Evolutionary conservation across 1,140 invertebrate genomes (phyloP).

Genomic region (Augochlora pura): DNA sequence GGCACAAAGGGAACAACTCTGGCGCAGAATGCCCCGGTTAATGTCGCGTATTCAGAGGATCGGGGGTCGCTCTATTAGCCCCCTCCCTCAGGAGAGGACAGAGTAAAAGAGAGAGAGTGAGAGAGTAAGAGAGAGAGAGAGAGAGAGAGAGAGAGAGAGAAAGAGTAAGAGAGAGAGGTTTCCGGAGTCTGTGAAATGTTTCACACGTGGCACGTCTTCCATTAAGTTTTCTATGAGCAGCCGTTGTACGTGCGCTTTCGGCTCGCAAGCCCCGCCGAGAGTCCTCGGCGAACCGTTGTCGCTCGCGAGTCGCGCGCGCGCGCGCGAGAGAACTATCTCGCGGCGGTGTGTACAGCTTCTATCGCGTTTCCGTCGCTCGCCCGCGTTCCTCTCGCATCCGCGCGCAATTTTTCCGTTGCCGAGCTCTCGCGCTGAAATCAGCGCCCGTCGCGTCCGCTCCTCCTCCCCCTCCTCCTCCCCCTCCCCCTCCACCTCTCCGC

Average conservation of each 20-base stretch:
- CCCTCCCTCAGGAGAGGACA: not conserved
- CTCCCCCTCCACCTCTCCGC: too few species aligned
- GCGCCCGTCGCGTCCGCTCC: not conserved
- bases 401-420: not conserved
- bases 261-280: not conserved
- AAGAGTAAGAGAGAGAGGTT: not conserved
- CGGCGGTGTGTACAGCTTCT: not conserved
- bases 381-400: not conserved
- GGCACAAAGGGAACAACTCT: too few species aligned
- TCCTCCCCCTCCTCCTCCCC: too few species aligned
- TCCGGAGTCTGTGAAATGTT: not conserved
- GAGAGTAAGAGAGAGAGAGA: too few species aligned
- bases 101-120: too few species aligned
- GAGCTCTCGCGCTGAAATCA: not conserved
- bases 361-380: constrained; percentile 8
- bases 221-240: constrained; percentile 23
- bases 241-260: constrained; percentile 6
- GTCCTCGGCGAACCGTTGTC: not conserved
- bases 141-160: too few species aligned
- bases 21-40: not conserved
- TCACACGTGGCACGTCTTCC: constrained; percentile 20
- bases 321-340: not conserved
- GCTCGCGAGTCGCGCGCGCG: too few species aligned
- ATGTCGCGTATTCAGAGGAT: not conserved
- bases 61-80: not conserved